phyloP scores from a whole-genome alignment of 2,888 invertebrate species.

The Saturnia pavonia region DNA sequence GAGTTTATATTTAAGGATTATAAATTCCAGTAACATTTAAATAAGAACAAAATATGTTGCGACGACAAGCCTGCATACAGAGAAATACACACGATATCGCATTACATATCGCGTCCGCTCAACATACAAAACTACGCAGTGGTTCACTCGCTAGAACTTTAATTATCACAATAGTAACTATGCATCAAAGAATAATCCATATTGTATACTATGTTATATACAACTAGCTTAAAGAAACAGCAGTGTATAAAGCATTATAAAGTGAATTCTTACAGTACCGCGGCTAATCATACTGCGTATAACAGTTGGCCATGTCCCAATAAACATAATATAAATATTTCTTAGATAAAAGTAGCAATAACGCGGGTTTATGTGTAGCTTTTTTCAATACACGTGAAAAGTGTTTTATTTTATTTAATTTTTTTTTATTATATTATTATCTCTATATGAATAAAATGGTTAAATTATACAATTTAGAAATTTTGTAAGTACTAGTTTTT shows the following conservation, averaged over 20 bases:
- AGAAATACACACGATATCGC: neutral
- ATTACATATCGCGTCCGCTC: neutral
- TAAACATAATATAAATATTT: neutral
- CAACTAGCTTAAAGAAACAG: neutral
- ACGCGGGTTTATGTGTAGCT: neutral
- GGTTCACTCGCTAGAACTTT: no score
- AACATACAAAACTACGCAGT: neutral
- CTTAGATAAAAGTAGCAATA: neutral
- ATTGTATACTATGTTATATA: neutral
- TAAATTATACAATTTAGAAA: no score
- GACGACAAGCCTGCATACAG: neutral
- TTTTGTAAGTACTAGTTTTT: no score
- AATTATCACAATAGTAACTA: no score
- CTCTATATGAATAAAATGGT: neutral
- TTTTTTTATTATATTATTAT: no score
- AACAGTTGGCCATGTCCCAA: neutral
- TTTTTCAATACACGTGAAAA: neutral
- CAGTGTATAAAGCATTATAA: neutral
- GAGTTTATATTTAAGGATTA: neutral
- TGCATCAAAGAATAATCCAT: neutral
- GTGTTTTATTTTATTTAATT: no score
- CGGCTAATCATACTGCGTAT: neutral
- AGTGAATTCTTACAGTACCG: neutral
- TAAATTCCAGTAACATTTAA: slow-evolving; percentile 9
- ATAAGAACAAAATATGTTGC: slow-evolving; percentile 3